Conservation (phyloP, 2,113 vertebrate genomes). For the Suricata suricatta region DNA sequence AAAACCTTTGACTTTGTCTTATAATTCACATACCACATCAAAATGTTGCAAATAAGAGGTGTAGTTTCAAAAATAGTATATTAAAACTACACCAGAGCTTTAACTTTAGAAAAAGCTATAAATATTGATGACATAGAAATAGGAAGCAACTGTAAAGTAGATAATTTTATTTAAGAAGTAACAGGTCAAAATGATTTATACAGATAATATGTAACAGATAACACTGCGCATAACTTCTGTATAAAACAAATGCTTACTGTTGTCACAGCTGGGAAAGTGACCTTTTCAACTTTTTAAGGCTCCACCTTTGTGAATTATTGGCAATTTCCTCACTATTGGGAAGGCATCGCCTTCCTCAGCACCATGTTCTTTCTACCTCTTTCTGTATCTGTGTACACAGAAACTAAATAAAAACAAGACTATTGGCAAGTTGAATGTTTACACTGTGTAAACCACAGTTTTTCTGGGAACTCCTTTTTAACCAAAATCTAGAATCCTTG, state of each 20-base stretch:
- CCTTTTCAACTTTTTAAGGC: slow-evolving; percentile 54
- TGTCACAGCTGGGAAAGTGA: slow-evolving; percentile 35
- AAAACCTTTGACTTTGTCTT: neutral
- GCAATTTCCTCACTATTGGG: slow-evolving; percentile 50
- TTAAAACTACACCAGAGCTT: slow-evolving; percentile 20
- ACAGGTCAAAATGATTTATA: slow-evolving; percentile 57
- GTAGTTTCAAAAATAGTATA: slow-evolving; percentile 33
- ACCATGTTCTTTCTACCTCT: fast-evolving
- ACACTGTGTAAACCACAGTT: neutral
- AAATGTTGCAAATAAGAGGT: neutral
- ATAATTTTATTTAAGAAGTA: slow-evolving; percentile 50
- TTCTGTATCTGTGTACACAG: neutral
- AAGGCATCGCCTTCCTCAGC: neutral
- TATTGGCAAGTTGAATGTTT: neutral
- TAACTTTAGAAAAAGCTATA: slow-evolving; percentile 39
- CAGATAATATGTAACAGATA: neutral
- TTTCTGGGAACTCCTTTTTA: neutral
- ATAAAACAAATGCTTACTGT: slow-evolving; percentile 53
- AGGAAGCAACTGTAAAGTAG: slow-evolving; percentile 51
- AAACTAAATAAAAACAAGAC: neutral
- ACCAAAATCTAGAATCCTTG: neutral
- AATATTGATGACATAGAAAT: slow-evolving; percentile 43
- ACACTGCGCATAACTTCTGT: neutral
- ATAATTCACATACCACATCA: neutral
- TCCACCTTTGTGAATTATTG: neutral